Base-by-base conservation (phyloP, 2,113 vertebrate species). In the Labrus mixtus region DNA sequence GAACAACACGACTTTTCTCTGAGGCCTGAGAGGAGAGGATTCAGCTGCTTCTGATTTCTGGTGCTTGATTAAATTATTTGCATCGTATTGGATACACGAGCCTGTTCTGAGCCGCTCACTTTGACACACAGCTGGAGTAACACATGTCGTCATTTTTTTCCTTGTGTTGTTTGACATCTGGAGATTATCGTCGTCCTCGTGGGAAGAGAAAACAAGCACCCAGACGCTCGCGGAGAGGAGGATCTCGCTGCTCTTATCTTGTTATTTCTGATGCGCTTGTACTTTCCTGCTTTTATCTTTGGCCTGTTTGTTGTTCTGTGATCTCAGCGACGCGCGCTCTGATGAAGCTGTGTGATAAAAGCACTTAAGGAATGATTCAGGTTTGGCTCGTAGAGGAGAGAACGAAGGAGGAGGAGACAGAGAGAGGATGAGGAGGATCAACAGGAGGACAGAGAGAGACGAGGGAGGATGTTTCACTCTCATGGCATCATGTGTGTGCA, bases 281-380 rank as follows among this genome's bases (percentile, higher is more conserved):
- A 41, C 76, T 76, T 72, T 56, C 46, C 54, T 36, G n/a, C 63
- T 70, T 78, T 86, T 86, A 83, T 81, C 80, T 78, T 33, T 17
- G 37, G 41, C n/a, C 17, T 41, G 73, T 74, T 64, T 82, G 71
- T 72, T 75, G 76, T 63, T 79, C 51, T 73, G 72, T 78, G 78
- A 86, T 89, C 85, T 82, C 68, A 2, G 39, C 20, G 33, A 79
- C 76, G 74, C 69, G 66, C 79, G 83, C 71, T 84, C 69, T 65
- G 71, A 74, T 76, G 83, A 73, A 82, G 46, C 16, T 33, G 66
- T 74, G 73, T 78, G 84, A 86, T 87, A 82, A 84, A 77, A 67
- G 69, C 68, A 73, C 87, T 82, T 67, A 17, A 55, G 37, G 57
- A 54, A 58, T 83, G 76, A 73, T 73, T 71, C 19, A 25, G 22